Conservation (phyloP, 2,113 vertebrate genomes). For the Amphilophus citrinellus region DNA sequence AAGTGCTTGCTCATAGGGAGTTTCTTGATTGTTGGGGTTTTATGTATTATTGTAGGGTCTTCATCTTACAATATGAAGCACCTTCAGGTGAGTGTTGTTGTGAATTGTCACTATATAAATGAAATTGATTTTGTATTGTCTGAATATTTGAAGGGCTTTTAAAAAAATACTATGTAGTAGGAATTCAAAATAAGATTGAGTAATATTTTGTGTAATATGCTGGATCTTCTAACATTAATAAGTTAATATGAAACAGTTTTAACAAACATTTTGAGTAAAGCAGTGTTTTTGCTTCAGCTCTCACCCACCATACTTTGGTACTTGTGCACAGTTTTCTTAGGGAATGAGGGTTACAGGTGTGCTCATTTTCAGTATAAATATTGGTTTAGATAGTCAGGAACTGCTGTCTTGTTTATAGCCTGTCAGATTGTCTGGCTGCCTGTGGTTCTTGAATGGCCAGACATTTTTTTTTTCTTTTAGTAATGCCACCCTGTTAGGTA, state of each 20-base stretch:
- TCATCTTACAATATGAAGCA: too few relatives aligned
- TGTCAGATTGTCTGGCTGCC: neutral
- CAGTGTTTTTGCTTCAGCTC: neutral
- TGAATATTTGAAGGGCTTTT: too few relatives aligned
- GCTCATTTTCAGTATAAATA: slow-evolving; percentile 5
- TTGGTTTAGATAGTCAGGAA: slow-evolving; percentile 1
- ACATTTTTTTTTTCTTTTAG: neutral
- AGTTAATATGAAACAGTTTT: neutral
- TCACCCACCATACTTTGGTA: neutral
- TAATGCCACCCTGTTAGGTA: slow-evolving; percentile 4
- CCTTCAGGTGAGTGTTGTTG: too few relatives aligned
- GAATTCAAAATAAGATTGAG: too few relatives aligned
- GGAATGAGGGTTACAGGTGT: neutral
- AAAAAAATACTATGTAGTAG: too few relatives aligned
- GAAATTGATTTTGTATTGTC: too few relatives aligned
- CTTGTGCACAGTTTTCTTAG: neutral
- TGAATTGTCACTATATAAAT: too few relatives aligned
- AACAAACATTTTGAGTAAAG: neutral
- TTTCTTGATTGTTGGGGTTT: too few relatives aligned
- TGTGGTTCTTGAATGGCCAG: neutral
- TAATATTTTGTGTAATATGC: neutral
- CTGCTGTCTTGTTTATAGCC: neutral
- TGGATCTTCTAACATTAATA: neutral
- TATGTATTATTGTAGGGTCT: too few relatives aligned
- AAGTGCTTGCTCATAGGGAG: too few relatives aligned